A percentile compares a stretch with the other conserved stretches of the same genome.
Evolutionary conservation across 2,113 vertebrate species (phyloP).

Genomic region (Gymnorhina tibicen): DNA sequence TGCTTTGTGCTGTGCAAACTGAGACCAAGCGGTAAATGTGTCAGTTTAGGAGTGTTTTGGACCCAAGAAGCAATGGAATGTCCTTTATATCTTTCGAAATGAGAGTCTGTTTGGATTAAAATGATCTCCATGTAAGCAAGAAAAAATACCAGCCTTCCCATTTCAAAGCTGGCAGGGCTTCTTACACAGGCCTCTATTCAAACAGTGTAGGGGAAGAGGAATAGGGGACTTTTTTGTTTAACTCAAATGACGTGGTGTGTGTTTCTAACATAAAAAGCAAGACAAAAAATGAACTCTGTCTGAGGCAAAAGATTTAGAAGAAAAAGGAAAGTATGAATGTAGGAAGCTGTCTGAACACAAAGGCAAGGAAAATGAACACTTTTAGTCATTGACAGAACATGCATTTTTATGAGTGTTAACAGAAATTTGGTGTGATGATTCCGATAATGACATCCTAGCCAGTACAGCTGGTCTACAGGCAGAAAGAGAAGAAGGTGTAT

Average conservation of each 20-base stretch:
- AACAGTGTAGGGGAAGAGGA: constrained; percentile 24
- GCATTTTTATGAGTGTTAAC: constrained; percentile 38
- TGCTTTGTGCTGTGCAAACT: constrained; percentile 50
- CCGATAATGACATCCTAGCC: background rate
- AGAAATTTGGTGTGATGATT: constrained; percentile 27
- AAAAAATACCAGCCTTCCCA: constrained; percentile 26
- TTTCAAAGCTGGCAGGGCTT: constrained; percentile 47
- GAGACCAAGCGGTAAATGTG: constrained; percentile 43
- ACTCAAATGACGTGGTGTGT: constrained; percentile 25
- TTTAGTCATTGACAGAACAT: constrained; percentile 32
- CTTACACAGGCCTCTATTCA: constrained; percentile 46
- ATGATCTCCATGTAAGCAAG: constrained; percentile 57
- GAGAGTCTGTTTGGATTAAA: constrained; percentile 56
- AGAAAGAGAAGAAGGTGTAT: background rate
- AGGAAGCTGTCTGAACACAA: constrained; percentile 49
- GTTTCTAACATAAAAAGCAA: constrained; percentile 53
- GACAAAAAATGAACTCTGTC: constrained; percentile 33
- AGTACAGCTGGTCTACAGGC: background rate
- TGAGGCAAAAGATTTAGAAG: constrained; percentile 39
- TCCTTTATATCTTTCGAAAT: constrained; percentile 50
- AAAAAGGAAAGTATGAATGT: constrained; percentile 43
- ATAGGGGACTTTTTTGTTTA: constrained; percentile 53
- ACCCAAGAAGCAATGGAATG: constrained; percentile 42
- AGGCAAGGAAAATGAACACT: constrained; percentile 34
- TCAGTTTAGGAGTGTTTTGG: constrained; percentile 29